Evolutionary conservation across 2,113 vertebrate species (phyloP), one percentile per base, ranked within the genome.

Genomic region (Carassius auratus): DNA sequence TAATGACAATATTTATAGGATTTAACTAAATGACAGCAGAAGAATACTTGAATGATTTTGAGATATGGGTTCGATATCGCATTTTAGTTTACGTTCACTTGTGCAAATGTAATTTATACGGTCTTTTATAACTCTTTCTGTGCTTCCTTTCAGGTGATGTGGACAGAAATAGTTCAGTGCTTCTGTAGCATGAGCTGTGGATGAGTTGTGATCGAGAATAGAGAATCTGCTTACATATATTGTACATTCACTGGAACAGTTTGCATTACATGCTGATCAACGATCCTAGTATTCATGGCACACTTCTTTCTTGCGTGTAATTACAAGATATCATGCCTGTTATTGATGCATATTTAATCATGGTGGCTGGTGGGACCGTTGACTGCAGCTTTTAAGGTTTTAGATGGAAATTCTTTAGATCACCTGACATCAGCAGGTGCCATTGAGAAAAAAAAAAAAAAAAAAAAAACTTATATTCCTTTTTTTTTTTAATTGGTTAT

Each of bases 251-350:
- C 38, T 73, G 69, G 36, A 73, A 73, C 4, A 13, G 5, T 75
- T 75, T 48, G 42, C 71, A 48, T n/a, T 75, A 75, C 38, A 75
- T 75, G 42, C n/a, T 48, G 42, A 75, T 71, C 36, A 42, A 42
- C 21, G 17, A 71, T 5, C 36, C 17, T 71, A 19, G 10, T 71
- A 21, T 42, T 42, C 21, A 75, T 23, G 21, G 42, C 15, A 26
- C 42, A 48, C 26, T 36, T 69, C 45, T n/a, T n/a, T 23, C 10
- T 62, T 23, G 10, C 36, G 6, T 48, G 14, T 74, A n/a, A 45
- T 13, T 71, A 66, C 2, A 14, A 10, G 23, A 66, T 26, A 66
- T 66, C 0, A 12, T 13, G 6, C 71, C 42, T 75, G 42, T 48
- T 75, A 48, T 75, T 13, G 45, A 45, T 48, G 0, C 19, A 73